These are phyloP conservation scores for Micromussa lordhowensis DNA, from an alignment of 92 coral and sea anemone genomes.

Conservation along the genomic window DNA sequence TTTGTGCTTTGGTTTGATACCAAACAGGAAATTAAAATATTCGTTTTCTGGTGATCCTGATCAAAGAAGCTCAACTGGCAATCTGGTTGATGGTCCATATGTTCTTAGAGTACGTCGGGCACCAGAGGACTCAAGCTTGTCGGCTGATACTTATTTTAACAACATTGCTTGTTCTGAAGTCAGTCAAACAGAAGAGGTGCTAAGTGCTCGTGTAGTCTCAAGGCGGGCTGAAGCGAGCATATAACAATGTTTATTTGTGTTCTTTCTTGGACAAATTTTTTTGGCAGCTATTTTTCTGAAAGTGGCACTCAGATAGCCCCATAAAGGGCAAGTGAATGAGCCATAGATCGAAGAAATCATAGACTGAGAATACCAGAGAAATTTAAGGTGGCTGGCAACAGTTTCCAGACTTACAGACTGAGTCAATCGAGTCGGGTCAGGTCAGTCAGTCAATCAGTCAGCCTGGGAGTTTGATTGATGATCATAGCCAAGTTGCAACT, in stretches of 20 bases:
- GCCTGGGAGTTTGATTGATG: too few species aligned
- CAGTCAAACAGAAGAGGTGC: neutral
- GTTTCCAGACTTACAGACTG: too few species aligned
- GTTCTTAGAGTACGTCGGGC: conserved; percentile 23
- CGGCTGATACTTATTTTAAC: neutral
- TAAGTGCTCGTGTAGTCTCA: neutral
- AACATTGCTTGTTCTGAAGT: conserved; percentile 9
- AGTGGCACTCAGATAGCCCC: too few species aligned
- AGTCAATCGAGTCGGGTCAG: too few species aligned
- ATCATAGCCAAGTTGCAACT: too few species aligned
- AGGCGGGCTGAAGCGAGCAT: neutral
- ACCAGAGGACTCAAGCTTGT: neutral
- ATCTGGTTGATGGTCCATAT: conserved; percentile 7
- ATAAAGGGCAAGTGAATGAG: too few species aligned
- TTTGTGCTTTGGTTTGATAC: neutral
- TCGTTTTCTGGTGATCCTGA: conserved; percentile 20
- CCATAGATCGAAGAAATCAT: too few species aligned
- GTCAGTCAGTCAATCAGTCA: too few species aligned
- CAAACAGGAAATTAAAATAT: neutral
- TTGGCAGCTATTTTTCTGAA: neutral
- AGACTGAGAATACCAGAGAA: too few species aligned
- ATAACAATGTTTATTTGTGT: neutral
- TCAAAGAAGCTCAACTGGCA: neutral
- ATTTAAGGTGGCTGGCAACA: too few species aligned
- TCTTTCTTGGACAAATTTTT: neutral